These are phyloP conservation scores for Jacana jacana DNA, from an alignment of 2,113 vertebrate genomes.

Conservation along the genomic window DNA sequence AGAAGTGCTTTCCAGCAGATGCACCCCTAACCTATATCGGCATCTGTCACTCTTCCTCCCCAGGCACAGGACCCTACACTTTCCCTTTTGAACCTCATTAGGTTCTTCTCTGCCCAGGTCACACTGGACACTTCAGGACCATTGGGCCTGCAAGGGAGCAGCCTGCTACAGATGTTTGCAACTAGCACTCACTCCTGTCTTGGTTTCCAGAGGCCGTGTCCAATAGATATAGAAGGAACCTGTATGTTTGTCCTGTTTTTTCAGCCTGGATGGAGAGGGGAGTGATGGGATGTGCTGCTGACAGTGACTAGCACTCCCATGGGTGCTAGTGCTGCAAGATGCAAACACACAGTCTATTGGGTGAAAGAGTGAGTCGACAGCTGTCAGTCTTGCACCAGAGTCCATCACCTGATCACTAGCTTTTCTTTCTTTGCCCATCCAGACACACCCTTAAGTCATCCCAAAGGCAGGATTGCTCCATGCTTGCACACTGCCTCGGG, in stretches of 20 bases:
- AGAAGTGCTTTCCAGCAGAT: too few species aligned
- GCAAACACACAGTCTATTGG: not conserved
- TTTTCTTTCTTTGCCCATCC: not conserved
- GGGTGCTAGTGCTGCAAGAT: not conserved
- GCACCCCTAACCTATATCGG: too few species aligned
- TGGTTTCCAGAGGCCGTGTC: not conserved
- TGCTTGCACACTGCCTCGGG: not conserved
- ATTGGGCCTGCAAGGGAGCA: not conserved
- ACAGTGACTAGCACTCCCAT: not conserved
- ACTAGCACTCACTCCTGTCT: not conserved
- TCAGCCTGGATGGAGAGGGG: not conserved
- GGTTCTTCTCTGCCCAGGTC: too few species aligned
- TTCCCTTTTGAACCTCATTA: too few species aligned
- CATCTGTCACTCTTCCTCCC: too few species aligned
- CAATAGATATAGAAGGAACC: not conserved
- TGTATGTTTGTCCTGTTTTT: not conserved
- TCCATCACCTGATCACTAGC: rapidly evolving
- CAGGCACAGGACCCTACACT: too few species aligned
- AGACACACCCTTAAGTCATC: not conserved
- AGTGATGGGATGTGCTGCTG: not conserved
- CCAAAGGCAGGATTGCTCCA: not conserved
- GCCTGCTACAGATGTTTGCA: not conserved
- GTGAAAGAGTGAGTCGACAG: not conserved
- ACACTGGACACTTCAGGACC: not conserved
- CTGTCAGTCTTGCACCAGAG: not conserved